A percentile compares a stretch with the other conserved stretches of the same genome.
These are phyloP conservation scores for Cryptosula pallasiana DNA, from an alignment of 2,888 invertebrate genomes.

Conservation along the genomic window DNA sequence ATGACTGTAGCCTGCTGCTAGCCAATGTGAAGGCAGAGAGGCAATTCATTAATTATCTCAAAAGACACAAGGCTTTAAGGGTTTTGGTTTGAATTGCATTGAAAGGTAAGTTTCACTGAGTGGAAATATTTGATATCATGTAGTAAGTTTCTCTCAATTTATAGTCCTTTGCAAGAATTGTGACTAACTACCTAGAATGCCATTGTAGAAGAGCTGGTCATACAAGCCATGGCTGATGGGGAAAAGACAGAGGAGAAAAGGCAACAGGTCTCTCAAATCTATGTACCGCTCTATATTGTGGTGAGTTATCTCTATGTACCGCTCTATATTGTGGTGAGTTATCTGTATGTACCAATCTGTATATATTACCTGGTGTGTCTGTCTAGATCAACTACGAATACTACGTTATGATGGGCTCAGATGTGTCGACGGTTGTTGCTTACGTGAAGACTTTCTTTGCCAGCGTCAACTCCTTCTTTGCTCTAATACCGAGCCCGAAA, in stretches of 20 bases:
- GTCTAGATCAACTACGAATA: neutral
- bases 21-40: too few relatives aligned
- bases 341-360: neutral
- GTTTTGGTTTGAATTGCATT: too few relatives aligned
- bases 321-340: conserved; percentile 3
- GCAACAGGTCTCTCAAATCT: conserved; percentile 11
- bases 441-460: conserved; percentile 15
- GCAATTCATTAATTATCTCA: too few relatives aligned
- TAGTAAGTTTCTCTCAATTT: too few relatives aligned
- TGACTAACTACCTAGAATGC: too few relatives aligned
- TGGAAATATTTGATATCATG: too few relatives aligned
- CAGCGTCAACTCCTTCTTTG: neutral
- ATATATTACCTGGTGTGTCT: too few relatives aligned
- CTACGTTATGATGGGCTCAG: conserved; percentile 1
- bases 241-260: neutral
- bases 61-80: too few relatives aligned
- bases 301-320: conserved; percentile 16
- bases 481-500: neutral
- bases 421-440: neutral
- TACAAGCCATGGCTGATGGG: neutral
- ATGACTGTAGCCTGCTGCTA: too few relatives aligned
- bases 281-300: neutral
- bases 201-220: neutral
- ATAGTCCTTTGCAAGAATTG: too few relatives aligned
- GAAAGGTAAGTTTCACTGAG: too few relatives aligned